phyloP scores from a whole-genome alignment of 2,113 vertebrate genomes.

The Symphodus melops region DNA sequence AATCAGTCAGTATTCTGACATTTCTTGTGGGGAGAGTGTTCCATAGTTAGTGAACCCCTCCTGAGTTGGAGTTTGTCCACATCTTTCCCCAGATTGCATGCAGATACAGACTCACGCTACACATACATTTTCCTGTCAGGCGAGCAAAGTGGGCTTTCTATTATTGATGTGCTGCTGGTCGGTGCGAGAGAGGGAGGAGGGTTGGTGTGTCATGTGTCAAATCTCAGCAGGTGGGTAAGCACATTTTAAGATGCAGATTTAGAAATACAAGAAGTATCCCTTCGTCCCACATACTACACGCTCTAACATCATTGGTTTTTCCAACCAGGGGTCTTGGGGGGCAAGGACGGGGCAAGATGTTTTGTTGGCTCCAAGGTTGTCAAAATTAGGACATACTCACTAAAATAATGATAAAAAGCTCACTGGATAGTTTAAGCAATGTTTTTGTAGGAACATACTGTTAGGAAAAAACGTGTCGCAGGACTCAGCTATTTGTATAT shows the following conservation, averaged over 20 bases:
- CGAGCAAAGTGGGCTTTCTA: conserved; percentile 18
- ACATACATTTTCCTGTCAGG: conserved; percentile 48
- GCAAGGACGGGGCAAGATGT: too few relatives aligned
- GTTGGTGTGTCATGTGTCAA: conserved; percentile 6
- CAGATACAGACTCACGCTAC: conserved; percentile 26
- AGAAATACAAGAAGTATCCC: background rate
- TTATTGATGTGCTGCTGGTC: conserved; percentile 42
- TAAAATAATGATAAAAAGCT: too few relatives aligned
- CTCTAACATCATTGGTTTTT: too few relatives aligned
- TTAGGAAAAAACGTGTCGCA: too few relatives aligned
- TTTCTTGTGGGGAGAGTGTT: conserved; percentile 41
- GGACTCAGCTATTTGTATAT: too few relatives aligned
- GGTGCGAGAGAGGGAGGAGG: conserved; percentile 3
- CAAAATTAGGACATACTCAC: too few relatives aligned
- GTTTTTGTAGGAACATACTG: too few relatives aligned
- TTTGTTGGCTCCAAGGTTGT: too few relatives aligned
- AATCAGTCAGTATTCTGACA: conserved; percentile 48
- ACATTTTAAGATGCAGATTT: conserved; percentile 2
- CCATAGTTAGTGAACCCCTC: conserved; percentile 26
- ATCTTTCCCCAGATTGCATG: conserved; percentile 48
- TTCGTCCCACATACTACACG: conserved; percentile 2
- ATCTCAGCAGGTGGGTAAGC: conserved; percentile 22
- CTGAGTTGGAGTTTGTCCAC: conserved; percentile 44
- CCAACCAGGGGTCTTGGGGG: too few relatives aligned
- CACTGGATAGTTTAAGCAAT: too few relatives aligned